phyloP scores from a whole-genome alignment of 2,797 vertebrate genomes.

The Schizopygopsis malacanthus region DNA sequence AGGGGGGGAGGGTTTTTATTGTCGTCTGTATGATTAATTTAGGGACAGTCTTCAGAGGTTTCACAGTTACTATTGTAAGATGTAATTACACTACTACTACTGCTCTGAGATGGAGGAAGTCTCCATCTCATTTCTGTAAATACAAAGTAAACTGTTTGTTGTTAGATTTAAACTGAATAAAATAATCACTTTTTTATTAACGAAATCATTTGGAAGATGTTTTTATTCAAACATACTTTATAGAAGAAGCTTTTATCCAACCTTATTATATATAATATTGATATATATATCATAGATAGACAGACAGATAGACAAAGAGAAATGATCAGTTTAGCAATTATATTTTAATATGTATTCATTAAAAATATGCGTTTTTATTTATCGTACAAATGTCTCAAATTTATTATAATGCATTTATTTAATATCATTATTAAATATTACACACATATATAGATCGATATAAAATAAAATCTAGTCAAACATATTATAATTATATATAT shows the following conservation, averaged over 20 bases:
- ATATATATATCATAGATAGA: not conserved
- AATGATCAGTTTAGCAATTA: no score
- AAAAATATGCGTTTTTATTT: not conserved
- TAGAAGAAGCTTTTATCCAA: not conserved
- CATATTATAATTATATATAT: not conserved
- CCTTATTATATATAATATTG: not conserved
- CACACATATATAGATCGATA: no score
- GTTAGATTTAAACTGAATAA: not conserved
- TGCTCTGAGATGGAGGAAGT: conserved; percentile 2
- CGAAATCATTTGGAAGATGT: not conserved
- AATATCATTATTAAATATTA: not conserved
- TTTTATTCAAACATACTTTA: not conserved
- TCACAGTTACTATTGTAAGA: conserved; percentile 5
- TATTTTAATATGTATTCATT: not conserved
- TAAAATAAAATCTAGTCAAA: no score
- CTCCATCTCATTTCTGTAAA: no score
- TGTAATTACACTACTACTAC: conserved; percentile 10
- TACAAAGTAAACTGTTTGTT: not conserved
- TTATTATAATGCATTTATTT: not conserved
- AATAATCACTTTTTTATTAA: not conserved
- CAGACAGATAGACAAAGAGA: not conserved
- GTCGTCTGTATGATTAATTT: conserved; percentile 31
- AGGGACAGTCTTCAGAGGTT: conserved; percentile 29
- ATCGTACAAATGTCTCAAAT: not conserved
- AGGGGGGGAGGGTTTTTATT: conserved; percentile 3